Base-by-base conservation (phyloP, 37 sponge, comb jelly and placozoan genomes). In the Mnemiopsis leidyi region DNA sequence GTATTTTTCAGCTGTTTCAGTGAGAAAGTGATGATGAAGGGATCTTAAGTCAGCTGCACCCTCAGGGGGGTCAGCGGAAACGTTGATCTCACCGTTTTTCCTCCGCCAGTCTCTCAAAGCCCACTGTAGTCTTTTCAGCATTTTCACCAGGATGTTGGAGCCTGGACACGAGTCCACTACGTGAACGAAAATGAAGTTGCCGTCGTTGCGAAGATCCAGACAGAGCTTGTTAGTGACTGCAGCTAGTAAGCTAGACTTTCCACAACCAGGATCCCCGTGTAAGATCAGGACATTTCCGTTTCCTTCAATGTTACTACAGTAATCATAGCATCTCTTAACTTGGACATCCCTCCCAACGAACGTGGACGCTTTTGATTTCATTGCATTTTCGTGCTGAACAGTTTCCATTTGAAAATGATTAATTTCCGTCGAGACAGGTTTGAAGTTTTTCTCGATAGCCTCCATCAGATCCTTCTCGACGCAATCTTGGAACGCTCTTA, bases 251-350 rank as follows among this genome's bases (percentile, higher is more conserved):
- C 75, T 24, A 3, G 75, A 71, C 20, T 71, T 71, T 5, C 75
- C 75, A 24, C 75, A 71, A 26, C 75, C 75, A 23, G 75, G 75
- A 7, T 71, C 75, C 5, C 75, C 75, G 75, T 71, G 75, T 23
- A 71, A 3, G 25, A 71, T 71, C 75, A 71, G 7, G 23, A 26
- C 30, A 26, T 71, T 71, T 23, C 30, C 3, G 20, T 23, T 5
- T 23, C 23, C 61, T 18, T 13, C 23, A 23, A 24, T 23, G 25
- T 24, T 26, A 5, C 20, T 71, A 26, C 25, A 26, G 75, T 29
- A 18, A 3, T 23, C 75, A 29, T 5, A 5, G 75, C 30, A 23
- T 5, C 2, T 18, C 20, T 71, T 18, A 5, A 71, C 30, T 26
- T 23, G 5, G 5, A 24, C 7, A 23, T 13, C 5, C 23, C 75